Evolutionary conservation across 2,797 vertebrate species (phyloP).

Genomic region (Tarsius wallacei): DNA sequence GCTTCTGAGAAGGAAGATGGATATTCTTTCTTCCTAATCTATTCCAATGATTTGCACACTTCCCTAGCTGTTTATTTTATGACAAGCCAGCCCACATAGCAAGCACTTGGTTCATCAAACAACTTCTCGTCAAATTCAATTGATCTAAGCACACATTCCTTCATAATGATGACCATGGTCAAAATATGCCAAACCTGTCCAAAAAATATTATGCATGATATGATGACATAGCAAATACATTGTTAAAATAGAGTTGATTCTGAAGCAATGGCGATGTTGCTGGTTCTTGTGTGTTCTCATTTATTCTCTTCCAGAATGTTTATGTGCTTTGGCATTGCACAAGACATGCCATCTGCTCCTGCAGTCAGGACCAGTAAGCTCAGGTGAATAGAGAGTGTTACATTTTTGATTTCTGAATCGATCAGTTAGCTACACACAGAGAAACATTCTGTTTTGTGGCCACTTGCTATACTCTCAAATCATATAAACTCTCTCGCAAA

Average conservation of each 20-base stretch:
- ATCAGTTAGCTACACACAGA: constrained; percentile 63
- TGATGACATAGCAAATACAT: not conserved
- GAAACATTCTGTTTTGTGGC: constrained; percentile 57
- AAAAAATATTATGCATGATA: not conserved
- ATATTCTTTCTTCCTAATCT: not conserved
- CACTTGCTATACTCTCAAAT: constrained; percentile 58
- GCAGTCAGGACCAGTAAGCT: not conserved
- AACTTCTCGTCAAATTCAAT: not conserved
- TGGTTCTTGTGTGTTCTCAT: not conserved
- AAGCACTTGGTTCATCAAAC: constrained; percentile 9
- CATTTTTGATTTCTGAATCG: constrained; percentile 57
- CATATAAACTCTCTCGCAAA: constrained; percentile 17
- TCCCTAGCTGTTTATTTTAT: not conserved
- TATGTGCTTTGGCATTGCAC: not conserved
- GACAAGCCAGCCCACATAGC: not conserved
- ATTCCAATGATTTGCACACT: not conserved
- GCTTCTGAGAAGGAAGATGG: not conserved
- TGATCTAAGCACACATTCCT: not conserved
- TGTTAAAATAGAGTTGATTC: not conserved
- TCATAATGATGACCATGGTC: not conserved
- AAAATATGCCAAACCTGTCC: constrained; percentile 23
- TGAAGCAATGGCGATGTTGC: not conserved
- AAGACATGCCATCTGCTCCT: constrained; percentile 62
- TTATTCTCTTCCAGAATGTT: not conserved
- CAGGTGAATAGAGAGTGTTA: constrained; percentile 15